phyloP scores from a whole-genome alignment of 2,888 invertebrate species.

The Uloborus plumipes region DNA sequence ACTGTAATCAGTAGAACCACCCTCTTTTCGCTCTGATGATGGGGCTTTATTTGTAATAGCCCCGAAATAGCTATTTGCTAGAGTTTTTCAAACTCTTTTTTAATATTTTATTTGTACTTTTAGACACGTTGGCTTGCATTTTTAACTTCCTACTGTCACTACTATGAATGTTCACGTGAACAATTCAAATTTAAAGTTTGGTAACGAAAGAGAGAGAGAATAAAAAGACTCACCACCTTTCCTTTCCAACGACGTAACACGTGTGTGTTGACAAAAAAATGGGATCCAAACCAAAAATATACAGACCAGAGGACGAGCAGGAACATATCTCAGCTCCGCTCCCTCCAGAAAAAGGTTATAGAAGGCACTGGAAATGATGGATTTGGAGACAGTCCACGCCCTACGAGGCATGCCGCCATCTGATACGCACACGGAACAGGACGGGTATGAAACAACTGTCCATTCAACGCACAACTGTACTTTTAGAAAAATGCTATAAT shows the following conservation, averaged over 20 bases:
- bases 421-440: slow-evolving; percentile 27
- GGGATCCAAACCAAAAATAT: slow-evolving; percentile 29
- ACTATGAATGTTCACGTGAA: too few species aligned
- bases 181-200: not conserved
- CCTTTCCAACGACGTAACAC: slow-evolving; percentile 13
- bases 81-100: too few species aligned
- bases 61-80: too few species aligned
- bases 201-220: not conserved
- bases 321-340: slow-evolving; percentile 5
- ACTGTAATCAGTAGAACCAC: too few species aligned
- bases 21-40: too few species aligned
- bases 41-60: too few species aligned
- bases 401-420: slow-evolving; percentile 6
- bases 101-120: too few species aligned
- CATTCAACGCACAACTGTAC: slow-evolving; percentile 18
- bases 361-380: slow-evolving; percentile 48
- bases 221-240: slow-evolving; percentile 24
- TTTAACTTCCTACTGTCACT: too few species aligned
- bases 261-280: slow-evolving; percentile 19
- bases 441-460: slow-evolving; percentile 32
- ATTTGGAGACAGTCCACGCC: slow-evolving; percentile 24
- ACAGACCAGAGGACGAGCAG: slow-evolving; percentile 1
- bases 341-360: slow-evolving; percentile 23
- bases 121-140: too few species aligned
- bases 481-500: slow-evolving; percentile 33